These are phyloP conservation scores for Alviniconcha marisindica DNA, from an alignment of 1,140 invertebrate species.

Conservation along the genomic window DNA sequence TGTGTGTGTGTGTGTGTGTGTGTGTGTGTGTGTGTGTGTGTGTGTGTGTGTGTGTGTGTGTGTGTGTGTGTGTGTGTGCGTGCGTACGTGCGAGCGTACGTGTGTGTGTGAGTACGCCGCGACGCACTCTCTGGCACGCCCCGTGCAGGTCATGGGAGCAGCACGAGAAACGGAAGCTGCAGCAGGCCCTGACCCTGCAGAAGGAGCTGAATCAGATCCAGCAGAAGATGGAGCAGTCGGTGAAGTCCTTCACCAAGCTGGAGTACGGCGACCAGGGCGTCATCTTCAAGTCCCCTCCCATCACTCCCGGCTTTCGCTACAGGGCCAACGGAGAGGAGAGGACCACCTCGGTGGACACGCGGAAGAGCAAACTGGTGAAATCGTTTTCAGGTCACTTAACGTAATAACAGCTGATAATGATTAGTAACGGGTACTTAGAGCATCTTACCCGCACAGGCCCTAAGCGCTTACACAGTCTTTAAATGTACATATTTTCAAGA, in stretches of 20 bases:
- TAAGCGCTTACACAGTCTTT: not conserved
- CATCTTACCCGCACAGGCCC: not conserved
- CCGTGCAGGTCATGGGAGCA: conserved; percentile 15
- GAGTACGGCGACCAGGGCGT: not conserved
- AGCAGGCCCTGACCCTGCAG: not conserved
- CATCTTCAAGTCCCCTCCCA: too few species aligned
- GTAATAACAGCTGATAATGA: not conserved
- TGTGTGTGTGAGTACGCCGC: too few species aligned
- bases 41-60: too few species aligned
- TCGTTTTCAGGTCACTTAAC: not conserved
- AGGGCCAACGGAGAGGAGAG: not conserved
- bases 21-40: too few species aligned
- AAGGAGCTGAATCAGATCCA: not conserved
- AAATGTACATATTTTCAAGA: not conserved
- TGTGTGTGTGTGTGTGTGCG: too few species aligned
- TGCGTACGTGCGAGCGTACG: too few species aligned
- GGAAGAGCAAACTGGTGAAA: not conserved
- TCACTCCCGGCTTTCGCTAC: conserved; percentile 2
- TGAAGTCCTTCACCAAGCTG: not conserved
- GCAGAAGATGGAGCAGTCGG: not conserved
- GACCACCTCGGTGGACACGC: not conserved
- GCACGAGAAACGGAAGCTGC: not conserved
- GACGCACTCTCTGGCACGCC: too few species aligned
- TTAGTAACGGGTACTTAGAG: not conserved
- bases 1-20: not conserved